Base-by-base conservation (phyloP, 2,797 vertebrate species). In the Cottoperca gobio region DNA sequence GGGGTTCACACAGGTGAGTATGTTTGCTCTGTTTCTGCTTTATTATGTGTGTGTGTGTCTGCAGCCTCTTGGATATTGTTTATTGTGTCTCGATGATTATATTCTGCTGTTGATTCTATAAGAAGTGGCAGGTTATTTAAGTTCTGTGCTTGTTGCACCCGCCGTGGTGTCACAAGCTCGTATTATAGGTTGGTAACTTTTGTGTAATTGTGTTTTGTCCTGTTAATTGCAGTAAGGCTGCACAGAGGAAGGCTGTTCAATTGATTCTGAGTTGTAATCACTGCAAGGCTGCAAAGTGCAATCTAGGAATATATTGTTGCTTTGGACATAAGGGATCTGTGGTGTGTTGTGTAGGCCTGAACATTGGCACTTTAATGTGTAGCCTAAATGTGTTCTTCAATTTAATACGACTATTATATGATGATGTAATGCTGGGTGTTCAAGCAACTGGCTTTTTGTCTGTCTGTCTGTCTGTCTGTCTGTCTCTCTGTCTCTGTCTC, bases 361-460 rank as follows among this genome's bases (percentile, higher is more conserved):
- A n/a, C n/a, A n/a, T n/a, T n/a, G n/a, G n/a, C 4, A 2, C 8
- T 37, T 14, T 39, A 40, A 58, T 58, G 40, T 58, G 35, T 31
- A 48, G 45, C n/a, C n/a, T 11, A 0, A 42, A 42, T 42, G 14
- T 42, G 40, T 42, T 14, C 13, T 40, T n/a, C n/a, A n/a, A n/a
- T n/a, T n/a, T n/a, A n/a, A n/a, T n/a, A n/a, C n/a, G n/a, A n/a
- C n/a, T n/a, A n/a, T n/a, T n/a, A n/a, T n/a, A n/a, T n/a, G 52
- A n/a, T 62, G 55, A 76, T 69, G 68, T 64, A 40, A 70, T 58
- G 48, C 48, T 59, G 6, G 13, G 13, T 24, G 28, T 60, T 40
- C 16, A 70, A 45, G 33, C 61, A 71, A 75, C 71, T 64, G 4
- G 8, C 3, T 53, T 65, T n/a, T n/a, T n/a, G n/a, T n/a, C n/a